Evolutionary conservation across 1,140 invertebrate species (phyloP).

Genomic region (Listronotus oregonensis): DNA sequence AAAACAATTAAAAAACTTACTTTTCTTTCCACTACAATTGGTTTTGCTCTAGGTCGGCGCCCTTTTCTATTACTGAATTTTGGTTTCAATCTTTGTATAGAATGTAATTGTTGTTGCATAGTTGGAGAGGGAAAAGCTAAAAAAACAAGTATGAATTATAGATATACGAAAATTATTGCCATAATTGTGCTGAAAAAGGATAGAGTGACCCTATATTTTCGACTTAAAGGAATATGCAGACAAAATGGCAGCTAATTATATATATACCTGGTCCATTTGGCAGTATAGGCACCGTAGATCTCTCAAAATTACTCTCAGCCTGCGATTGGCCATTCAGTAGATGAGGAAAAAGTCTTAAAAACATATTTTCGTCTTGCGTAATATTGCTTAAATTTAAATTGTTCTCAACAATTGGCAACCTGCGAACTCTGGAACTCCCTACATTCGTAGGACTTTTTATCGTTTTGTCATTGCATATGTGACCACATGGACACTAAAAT

Average conservation of each 20-base stretch:
- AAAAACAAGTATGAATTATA: too few species aligned
- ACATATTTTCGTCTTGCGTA: too few species aligned
- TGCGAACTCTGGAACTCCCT: slow-evolving; percentile 12
- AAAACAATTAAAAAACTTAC: slow-evolving; percentile 4
- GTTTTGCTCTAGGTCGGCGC: slow-evolving; percentile 57
- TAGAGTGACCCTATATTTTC: too few species aligned
- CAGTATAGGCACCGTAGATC: slow-evolving; percentile 6
- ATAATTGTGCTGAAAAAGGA: too few species aligned
- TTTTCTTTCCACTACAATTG: slow-evolving; percentile 64
- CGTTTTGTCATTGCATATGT: slow-evolving; percentile 57
- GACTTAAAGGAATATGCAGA: too few species aligned
- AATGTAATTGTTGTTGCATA: slow-evolving; percentile 39
- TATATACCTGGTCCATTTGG: slow-evolving; percentile 18
- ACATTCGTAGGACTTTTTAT: slow-evolving; percentile 6
- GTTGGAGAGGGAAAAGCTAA: slow-evolving; percentile 8
- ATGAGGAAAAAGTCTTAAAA: too few species aligned
- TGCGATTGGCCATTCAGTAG: slow-evolving; percentile 16
- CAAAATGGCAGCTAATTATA: too few species aligned
- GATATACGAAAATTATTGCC: too few species aligned
- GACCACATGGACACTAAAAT: slow-evolving; percentile 58
- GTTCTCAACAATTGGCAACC: slow-evolving; percentile 27
- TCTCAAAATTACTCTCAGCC: background rate
- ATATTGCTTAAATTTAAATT: too few species aligned
- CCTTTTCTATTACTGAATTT: slow-evolving; percentile 60
- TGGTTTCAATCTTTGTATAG: slow-evolving; percentile 51